Base-by-base conservation (phyloP, 2,113 vertebrate genomes). In the Nettapus auritus region DNA sequence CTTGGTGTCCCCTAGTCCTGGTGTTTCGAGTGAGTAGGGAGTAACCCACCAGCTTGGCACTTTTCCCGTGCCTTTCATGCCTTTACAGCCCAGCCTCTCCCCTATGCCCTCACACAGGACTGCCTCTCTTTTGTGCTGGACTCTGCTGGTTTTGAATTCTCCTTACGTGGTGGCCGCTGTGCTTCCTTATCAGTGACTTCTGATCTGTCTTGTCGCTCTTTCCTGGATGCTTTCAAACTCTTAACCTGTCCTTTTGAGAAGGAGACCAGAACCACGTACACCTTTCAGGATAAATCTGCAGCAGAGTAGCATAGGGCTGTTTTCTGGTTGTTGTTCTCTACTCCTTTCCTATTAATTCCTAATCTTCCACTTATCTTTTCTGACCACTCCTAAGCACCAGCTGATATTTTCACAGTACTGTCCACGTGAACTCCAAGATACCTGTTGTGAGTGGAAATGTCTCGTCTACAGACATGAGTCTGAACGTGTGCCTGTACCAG, bases 111-210 rank as follows among this genome's bases (percentile, higher is more conserved):
- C 36, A 44, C 59, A 17, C 31, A 33, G 53, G 33, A 26, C 71
- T 63, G 13, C 48, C 53, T 63, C 29, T 55, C 66, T 85, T 69
- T 50, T n/a, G n/a, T 0, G 0, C 17, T 76, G 48, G 7, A 75
- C 29, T 79, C 62, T 68, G 20, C 52, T 76, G 14, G 25, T 50
- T 80, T 90, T 84, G 52, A 81, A 25, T 29, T 90, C 23, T 59
- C 2, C 25, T 64, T n/a, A 16, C 7, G 20, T 10, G 22, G 63
- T 80, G 53, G 12, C 40, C 83, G 28, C 76, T 85, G 50, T 70
- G n/a, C 28, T 60, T 25, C 59, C 59, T 26, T 11, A 36, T 36
- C 23, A 36, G 34, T 40, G 62, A 48, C 86, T 81, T 94, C 60
- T 84, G 64, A 52, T 71, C 60, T 31, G 63, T 38, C 53, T 71